Evolutionary conservation across 1,140 invertebrate genomes (phyloP), one percentile per base, ranked within the genome.

Genomic region (Glomeris maerens): DNA sequence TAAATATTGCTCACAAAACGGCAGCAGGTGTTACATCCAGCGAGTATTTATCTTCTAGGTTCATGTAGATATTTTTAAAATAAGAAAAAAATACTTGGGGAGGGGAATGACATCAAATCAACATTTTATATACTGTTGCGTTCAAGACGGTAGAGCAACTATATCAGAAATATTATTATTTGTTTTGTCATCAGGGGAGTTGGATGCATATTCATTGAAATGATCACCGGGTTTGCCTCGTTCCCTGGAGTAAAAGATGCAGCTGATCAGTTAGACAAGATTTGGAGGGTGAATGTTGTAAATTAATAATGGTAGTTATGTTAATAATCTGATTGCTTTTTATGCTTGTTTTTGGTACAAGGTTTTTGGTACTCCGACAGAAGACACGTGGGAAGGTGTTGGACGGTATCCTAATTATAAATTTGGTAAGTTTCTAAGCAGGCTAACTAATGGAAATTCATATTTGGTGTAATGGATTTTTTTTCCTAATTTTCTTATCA

Each of bases 191-290:
- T 10, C 58, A 73, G 71, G 92, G 91, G 92, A 49, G 92, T 96
- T 44, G 93, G 93, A 23, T 97, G 92, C 70, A 96, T 97, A 67
- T 95, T 95, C 70, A 84, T 93, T 38, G 93, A 97, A 70, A 95
- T 96, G 88, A 78, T 95, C 53, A 91, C 88, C 52, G 91, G 91
- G n/a, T 77, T 87, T 63, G 89, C 92, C 31, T 85, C 90, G 55
- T 96, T 96, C 69, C 91, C 91, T 45, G 92, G 92, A 49, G 86
- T 93, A 60, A 77, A 91, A 60, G 92, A 95, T 70, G 88, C 87
- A 22, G 84, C 83, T 64, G 91, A 97, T 73, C 93, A 97, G 67
- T 74, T 97, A 56, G 88, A 95, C 69, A 91, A 93, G 71, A 97
- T 97, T 72, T 97, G 95, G 69, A 86, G 87, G 75, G 80, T 85